These are phyloP conservation scores for Enteromius paludinosus DNA, from an alignment of 2,797 vertebrate genomes.

Conservation along the genomic window DNA sequence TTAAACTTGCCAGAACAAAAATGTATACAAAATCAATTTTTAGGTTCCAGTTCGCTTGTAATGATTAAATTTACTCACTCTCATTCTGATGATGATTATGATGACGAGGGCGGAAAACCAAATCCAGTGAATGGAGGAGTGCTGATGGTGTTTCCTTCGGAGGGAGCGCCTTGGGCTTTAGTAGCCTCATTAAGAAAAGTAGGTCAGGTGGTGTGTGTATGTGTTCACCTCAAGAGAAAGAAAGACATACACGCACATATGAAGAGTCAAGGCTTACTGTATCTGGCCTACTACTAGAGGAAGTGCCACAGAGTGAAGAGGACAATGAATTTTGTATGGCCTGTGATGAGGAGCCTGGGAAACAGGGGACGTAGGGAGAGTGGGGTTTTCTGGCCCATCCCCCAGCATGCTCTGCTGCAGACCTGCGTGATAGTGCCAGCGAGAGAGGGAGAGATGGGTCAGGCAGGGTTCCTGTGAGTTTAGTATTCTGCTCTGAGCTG, in stretches of 20 bases:
- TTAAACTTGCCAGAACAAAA: background rate
- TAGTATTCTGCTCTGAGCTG: conserved; percentile 60
- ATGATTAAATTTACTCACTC: background rate
- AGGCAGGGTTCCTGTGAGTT: conserved; percentile 55
- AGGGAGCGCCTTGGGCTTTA: conserved; percentile 49
- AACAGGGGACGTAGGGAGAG: conserved; percentile 8
- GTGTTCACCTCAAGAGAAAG: conserved; percentile 16
- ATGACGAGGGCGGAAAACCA: background rate
- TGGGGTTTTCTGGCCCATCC: conserved; percentile 38
- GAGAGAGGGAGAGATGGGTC: conserved; percentile 40
- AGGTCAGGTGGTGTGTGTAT: conserved; percentile 46
- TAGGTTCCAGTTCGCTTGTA: background rate
- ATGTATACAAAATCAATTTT: background rate
- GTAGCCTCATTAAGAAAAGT: conserved; percentile 55
- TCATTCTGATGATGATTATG: background rate
- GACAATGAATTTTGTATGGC: conserved; percentile 52
- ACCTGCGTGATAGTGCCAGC: conserved; percentile 7
- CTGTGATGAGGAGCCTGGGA: conserved; percentile 31
- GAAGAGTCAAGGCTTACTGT: conserved; percentile 24
- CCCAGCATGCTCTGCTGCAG: conserved; percentile 17
- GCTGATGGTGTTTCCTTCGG: conserved; percentile 1
- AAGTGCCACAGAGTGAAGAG: conserved; percentile 1
- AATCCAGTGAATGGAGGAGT: background rate
- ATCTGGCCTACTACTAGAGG: conserved; percentile 5
- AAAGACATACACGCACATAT: conserved; percentile 1